Conservation (phyloP, 1,140 invertebrate genomes). For the Aporrectodea caliginosa region DNA sequence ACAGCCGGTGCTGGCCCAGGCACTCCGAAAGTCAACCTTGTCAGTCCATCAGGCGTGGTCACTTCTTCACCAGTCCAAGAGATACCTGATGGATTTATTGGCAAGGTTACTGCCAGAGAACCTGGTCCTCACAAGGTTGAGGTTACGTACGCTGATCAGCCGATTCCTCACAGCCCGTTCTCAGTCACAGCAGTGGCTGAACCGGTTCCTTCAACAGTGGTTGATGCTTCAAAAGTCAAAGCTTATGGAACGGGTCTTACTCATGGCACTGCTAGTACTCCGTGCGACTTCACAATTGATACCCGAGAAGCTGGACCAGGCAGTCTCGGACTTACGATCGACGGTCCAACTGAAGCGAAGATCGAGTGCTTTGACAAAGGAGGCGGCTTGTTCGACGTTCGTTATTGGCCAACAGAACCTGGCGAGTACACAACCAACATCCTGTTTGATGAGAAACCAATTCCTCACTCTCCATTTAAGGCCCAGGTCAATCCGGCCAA, state of each 20-base stretch:
- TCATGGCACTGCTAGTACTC: constrained; percentile 45
- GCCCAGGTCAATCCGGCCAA: constrained; percentile 31
- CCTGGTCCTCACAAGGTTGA: constrained; percentile 61
- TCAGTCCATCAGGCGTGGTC: constrained; percentile 44
- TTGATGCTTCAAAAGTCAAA: constrained; percentile 76
- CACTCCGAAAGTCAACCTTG: constrained; percentile 70
- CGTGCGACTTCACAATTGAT: constrained; percentile 66
- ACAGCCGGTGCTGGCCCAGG: constrained; percentile 83
- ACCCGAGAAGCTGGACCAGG: constrained; percentile 74
- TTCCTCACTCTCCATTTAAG: constrained; percentile 53
- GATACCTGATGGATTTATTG: constrained; percentile 65
- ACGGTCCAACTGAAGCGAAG: constrained; percentile 60
- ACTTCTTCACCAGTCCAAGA: constrained; percentile 34
- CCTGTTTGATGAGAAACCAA: constrained; percentile 66
- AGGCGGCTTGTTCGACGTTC: constrained; percentile 79
- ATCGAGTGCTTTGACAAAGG: constrained; percentile 83
- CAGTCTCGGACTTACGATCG: constrained; percentile 38
- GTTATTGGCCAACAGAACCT: constrained; percentile 74
- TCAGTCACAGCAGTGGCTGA: constrained; percentile 38
- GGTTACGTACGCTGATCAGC: constrained; percentile 42
- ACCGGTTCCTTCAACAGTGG: neutral
- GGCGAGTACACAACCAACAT: constrained; percentile 89
- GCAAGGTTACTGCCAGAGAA: constrained; percentile 61
- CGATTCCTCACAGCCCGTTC: constrained; percentile 48
- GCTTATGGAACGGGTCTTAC: constrained; percentile 73